Base-by-base conservation (phyloP, 2,113 vertebrate species). In the Pseudolaguvia tuberculata region DNA sequence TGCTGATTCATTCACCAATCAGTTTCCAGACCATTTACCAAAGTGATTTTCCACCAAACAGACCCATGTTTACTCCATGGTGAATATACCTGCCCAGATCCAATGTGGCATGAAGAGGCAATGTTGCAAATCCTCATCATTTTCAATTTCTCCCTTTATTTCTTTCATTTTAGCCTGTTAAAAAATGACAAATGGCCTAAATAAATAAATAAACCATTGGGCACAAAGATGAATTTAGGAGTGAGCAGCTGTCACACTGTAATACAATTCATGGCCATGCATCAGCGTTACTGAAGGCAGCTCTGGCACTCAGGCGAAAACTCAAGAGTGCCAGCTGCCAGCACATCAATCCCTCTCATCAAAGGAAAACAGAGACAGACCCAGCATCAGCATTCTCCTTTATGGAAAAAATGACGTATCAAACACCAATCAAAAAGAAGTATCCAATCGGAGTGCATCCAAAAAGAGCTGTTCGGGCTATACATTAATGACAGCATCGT, bases 231-330 rank as follows among this genome's bases (percentile, higher is more conserved):
- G 88, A 90, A 91, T 88, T 87, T 87, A 78, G 83, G 85, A 85
- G 88, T 84, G 85, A 90, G 84, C 86, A 87, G 87, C 86, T 88
- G 89, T 89, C 88, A 90, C 82, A 83, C 82, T 77, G 72, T 89
- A 89, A 91, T 90, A 89, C 87, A 89, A 91, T 91, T 92, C 89
- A 89, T 76, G 83, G 88, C 86, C 83, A 91, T 89, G 91, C 89
- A 90, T 91, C 91, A 91, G 84, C 79, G 85, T 88, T 88, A 86
- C 86, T 81, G 80, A 86, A 85, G 88, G 84, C 83, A 72, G 82
- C 84, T 88, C 82, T 82, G 83, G 84, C 86, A 85, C 81, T 87
- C 81, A 83, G 84, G 85, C 73, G 57, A 87, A 89, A 85, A 83
- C 86, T 87, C 85, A 87, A 81, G 81, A 85, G 83, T 84, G 85